Percentiles rank a stretch among this genome's conserved stretches.
phyloP scores from a whole-genome alignment of 2,113 vertebrate genomes.

The Cacatua alba region DNA sequence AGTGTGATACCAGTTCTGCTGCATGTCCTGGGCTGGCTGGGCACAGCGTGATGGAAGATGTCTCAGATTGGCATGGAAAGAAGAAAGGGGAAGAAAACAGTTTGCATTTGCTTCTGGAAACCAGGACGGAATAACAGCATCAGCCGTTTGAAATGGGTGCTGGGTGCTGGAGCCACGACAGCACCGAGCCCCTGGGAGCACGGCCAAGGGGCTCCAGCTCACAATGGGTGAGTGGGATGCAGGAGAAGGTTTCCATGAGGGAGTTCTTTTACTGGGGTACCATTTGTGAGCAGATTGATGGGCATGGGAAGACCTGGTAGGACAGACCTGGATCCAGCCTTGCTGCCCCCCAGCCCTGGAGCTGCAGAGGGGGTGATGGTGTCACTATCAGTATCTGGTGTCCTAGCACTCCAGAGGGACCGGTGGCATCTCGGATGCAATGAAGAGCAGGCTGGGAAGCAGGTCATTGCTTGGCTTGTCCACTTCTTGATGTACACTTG shows the following conservation, averaged over 20 bases:
- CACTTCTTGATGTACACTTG: not conserved
- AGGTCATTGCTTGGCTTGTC: not conserved
- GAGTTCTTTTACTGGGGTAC: not conserved
- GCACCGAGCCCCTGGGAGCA: not conserved
- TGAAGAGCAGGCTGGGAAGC: not conserved
- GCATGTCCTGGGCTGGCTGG: not conserved
- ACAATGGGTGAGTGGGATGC: accelerated
- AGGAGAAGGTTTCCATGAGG: not conserved
- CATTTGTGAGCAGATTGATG: not conserved
- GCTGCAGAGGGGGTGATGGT: accelerated
- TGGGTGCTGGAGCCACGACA: not conserved
- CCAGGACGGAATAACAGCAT: not conserved
- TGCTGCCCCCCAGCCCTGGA: not conserved
- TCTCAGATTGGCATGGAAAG: not conserved
- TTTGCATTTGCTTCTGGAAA: not conserved
- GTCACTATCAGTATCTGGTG: not conserved
- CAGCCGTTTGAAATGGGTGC: not conserved
- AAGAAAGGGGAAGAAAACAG: not conserved
- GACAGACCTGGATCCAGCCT: accelerated
- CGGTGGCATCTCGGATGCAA: not conserved
- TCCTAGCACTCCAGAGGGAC: accelerated
- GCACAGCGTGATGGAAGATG: not conserved
- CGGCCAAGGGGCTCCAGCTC: not conserved
- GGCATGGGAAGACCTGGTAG: not conserved
- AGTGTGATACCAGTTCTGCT: slow-evolving; percentile 10